These are phyloP conservation scores for Eudasyphora cyanicolor DNA, from an alignment of 2,888 invertebrate genomes.

Conservation along the genomic window DNA sequence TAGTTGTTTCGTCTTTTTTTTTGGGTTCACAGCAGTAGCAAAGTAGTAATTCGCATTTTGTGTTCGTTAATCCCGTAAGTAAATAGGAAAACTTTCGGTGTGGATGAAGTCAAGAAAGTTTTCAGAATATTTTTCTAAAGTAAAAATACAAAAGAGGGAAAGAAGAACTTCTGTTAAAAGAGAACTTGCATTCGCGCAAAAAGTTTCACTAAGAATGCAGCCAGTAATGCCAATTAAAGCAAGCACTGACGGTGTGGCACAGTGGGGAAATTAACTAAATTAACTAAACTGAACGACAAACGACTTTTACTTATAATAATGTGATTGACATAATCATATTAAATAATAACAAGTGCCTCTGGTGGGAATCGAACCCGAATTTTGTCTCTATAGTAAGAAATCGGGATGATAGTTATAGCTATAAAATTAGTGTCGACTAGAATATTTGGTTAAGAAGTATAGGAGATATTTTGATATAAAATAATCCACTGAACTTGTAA, in stretches of 20 bases:
- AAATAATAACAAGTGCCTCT: too few relatives aligned
- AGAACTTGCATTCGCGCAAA: neutral
- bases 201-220: neutral
- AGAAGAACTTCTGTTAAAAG: neutral
- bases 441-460: too few relatives aligned
- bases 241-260: neutral
- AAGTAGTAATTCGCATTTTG: conserved; percentile 3
- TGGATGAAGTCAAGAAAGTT: conserved; percentile 6
- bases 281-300: too few relatives aligned
- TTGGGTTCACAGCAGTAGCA: conserved; percentile 20
- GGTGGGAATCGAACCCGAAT: too few relatives aligned
- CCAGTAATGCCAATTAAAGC: neutral
- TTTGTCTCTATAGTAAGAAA: too few relatives aligned
- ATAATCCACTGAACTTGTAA: too few relatives aligned
- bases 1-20: conserved; percentile 35
- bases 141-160: neutral
- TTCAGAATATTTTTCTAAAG: neutral
- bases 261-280: too few relatives aligned
- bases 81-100: conserved; percentile 65
- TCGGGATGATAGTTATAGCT: too few relatives aligned
- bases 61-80: conserved; percentile 64
- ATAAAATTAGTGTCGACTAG: too few relatives aligned
- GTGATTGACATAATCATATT: too few relatives aligned
- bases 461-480: too few relatives aligned
- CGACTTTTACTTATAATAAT: too few relatives aligned